Base-by-base conservation (phyloP, 2,113 vertebrate genomes). In the Nothoprocta perdicaria region DNA sequence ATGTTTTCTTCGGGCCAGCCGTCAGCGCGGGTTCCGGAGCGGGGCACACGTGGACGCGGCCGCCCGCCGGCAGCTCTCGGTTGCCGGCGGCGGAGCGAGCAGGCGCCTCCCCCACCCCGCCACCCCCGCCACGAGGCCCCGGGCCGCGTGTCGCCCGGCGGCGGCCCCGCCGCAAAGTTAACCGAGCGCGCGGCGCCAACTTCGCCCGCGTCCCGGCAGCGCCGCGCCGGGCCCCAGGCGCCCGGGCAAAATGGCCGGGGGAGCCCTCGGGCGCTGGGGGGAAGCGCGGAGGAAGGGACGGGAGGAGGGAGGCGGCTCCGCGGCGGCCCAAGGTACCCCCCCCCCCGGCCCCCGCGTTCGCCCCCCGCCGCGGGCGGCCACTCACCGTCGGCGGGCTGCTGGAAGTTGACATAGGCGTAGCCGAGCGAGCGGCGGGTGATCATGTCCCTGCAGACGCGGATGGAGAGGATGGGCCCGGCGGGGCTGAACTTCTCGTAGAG, bases 401-500 rank as follows among this genome's bases (percentile, higher is more conserved):
- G 99, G 97, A 99, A 99, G 98, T 99, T 99, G 91, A 99, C 99
- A 52, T 99, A 99, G 62, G 99, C 99, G 77, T 99, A 99, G 33
- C 99, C 99, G 35, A 99, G 97, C 26, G 99, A 99, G 14, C 99
- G 97, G 48, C 99, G 98, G 90, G 99, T 99, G 98, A 99, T 99
- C 99, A 99, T 99, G 79, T 99, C 99, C 53, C 99, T 96, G 97
- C 99, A 99, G 61, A 99, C 99, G 86, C 99, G 98, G 96, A 99
- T 99, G 92, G 99, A 99, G 68, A 99, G 98, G 53, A 99, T 99
- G 35, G 99, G 99, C 62, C 99, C 99, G 6, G 99, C 99, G 0
- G 99, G 99, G 96, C 99, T 99, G 98, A 99, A 99, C 98, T 99
- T 99, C 98, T 99, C 99, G 0, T 99, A 99, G 84, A 99, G 98